Base-by-base conservation (phyloP, 1,140 invertebrate species). In the Anagrus nilaparvatae region DNA sequence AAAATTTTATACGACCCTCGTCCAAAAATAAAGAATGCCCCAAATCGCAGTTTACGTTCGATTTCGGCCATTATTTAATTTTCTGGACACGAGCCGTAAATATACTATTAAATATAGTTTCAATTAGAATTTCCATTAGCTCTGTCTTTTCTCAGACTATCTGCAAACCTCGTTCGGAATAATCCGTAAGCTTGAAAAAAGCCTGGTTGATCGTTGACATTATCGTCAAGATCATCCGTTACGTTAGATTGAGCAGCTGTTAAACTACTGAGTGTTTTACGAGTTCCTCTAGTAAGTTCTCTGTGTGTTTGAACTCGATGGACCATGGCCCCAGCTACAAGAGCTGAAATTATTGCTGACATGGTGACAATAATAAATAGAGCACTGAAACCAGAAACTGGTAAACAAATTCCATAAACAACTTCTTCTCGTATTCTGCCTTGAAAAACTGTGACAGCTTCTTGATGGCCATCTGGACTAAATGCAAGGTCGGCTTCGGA, bases 401-500 rank as follows among this genome's bases (percentile, higher is more conserved):
- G 87, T 63, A 94, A 75, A 52, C 89, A 94, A 23, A 94, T 87
- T 25, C 88, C 89, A 56, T 94, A 92, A 1, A 92, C 82, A 1
- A 91, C 82, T 61, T 89, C 87, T 59, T 87, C 82, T 25, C 81
- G 73, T 58, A 89, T 89, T 55, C 83, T 74, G 18, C 87, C 89
- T 60, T 47, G 45, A 61, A 91, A 90, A 0, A 87, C 82, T 7
- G 84, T 87, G 1, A 88, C 85, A 0, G 84, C 78, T 62, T 89
- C 84, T 13, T 79, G 75, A 27, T 78, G 76, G 16, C 73, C 72
- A 47, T 89, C 84, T 0, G 86, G 84, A 51, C 82, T 86, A 60
- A 93, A 94, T n/a, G 85, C 87, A 16, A 94, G 65, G 61, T 94
- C 90, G 9, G 86, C 84, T 62, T 90, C 86, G 3, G 87, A 89